Evolutionary conservation across 2,797 vertebrate species (phyloP).

Genomic region (Dryobates pubescens): DNA sequence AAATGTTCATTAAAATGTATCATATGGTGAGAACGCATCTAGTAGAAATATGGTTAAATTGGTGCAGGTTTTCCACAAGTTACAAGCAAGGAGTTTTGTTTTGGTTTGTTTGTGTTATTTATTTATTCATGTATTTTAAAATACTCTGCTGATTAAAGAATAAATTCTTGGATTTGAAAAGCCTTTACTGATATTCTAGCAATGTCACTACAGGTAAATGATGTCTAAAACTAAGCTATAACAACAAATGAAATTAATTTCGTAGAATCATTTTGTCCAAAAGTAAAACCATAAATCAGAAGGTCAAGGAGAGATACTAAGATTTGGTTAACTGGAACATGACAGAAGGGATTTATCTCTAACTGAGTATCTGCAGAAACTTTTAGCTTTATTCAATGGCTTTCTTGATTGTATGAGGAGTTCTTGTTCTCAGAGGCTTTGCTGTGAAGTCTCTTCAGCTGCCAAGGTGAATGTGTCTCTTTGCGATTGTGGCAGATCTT

Average conservation of each 20-base stretch:
- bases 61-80: background rate
- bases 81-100: background rate
- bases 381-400: background rate
- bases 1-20: background rate
- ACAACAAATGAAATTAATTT: background rate
- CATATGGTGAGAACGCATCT: background rate
- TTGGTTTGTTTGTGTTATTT: no score
- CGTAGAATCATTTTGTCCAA: background rate
- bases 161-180: background rate
- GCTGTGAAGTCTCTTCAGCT: background rate
- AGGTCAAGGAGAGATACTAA: background rate
- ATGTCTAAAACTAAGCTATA: background rate
- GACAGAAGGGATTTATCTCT: background rate
- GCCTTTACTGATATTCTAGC: background rate
- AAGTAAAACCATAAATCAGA: background rate
- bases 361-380: background rate
- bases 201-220: background rate
- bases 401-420: background rate
- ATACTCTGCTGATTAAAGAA: background rate
- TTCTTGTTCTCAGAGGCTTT: background rate
- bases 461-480: background rate
- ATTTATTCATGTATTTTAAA: background rate
- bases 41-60: background rate
- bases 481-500: background rate
- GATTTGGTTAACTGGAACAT: background rate